These are phyloP conservation scores for Argynnis bischoffii DNA, from an alignment of 2,888 invertebrate genomes.

Conservation along the genomic window DNA sequence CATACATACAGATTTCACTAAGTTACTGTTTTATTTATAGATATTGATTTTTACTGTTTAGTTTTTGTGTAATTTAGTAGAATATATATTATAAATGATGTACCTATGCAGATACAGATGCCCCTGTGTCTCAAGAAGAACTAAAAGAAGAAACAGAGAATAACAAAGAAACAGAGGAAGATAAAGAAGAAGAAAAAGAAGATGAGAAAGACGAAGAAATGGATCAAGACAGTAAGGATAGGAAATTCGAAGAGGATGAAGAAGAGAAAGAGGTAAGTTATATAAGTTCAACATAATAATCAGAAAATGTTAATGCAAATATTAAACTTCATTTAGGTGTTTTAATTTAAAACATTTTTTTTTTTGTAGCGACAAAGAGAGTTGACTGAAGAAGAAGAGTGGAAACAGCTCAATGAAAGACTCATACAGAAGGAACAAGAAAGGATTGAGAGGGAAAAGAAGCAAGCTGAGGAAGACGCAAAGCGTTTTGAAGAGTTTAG, in stretches of 20 bases:
- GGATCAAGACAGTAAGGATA: constrained; percentile 23
- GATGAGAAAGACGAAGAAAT: constrained; percentile 44
- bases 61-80: too few species aligned
- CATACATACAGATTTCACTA: too few species aligned
- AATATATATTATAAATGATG: too few species aligned
- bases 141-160: constrained; percentile 43
- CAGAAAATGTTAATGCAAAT: not conserved
- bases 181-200: constrained; percentile 40
- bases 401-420: constrained; percentile 64
- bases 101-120: constrained; percentile 5
- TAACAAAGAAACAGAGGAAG: constrained; percentile 44
- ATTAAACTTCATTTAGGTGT: too few species aligned
- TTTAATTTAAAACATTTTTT: not conserved
- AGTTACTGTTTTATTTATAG: too few species aligned
- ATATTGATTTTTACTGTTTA: too few species aligned
- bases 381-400: constrained; percentile 67
- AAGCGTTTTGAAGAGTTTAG: constrained; percentile 60
- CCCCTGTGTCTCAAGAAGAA: constrained; percentile 42
- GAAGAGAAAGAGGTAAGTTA: constrained; percentile 27
- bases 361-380: constrained; percentile 41
- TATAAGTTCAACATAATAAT: not conserved
- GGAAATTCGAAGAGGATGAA: constrained; percentile 13
- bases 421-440: constrained; percentile 60
- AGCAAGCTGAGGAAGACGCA: constrained; percentile 67
- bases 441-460: constrained; percentile 58